phyloP scores from a whole-genome alignment of 2,797 vertebrate species.

The Pseudomugil gertrudae region DNA sequence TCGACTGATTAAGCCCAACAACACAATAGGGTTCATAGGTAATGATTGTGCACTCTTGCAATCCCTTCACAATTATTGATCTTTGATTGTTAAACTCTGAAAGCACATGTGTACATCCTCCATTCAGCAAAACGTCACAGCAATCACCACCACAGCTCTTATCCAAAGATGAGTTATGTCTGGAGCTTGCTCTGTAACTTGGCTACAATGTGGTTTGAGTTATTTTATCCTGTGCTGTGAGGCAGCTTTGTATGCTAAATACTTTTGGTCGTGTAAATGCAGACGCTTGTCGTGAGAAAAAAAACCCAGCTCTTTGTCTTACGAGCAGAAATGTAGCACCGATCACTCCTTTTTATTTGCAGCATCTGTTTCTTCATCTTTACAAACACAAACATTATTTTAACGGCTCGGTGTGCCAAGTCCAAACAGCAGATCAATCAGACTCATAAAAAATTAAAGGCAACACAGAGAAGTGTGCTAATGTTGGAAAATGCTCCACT shows the following conservation, averaged over 20 bases:
- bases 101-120: slow-evolving; percentile 77
- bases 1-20: slow-evolving; percentile 80
- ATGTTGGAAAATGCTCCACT: slow-evolving; percentile 57
- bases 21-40: slow-evolving; percentile 83
- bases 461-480: slow-evolving; percentile 60
- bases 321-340: slow-evolving; percentile 20
- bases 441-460: slow-evolving; percentile 73
- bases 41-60: slow-evolving; percentile 85
- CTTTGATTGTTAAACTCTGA: slow-evolving; percentile 80
- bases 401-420: slow-evolving; percentile 58
- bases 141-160: slow-evolving; percentile 48
- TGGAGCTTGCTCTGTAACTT: slow-evolving; percentile 42
- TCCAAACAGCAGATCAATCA: slow-evolving; percentile 70
- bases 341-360: slow-evolving; percentile 26
- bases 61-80: slow-evolving; percentile 86
- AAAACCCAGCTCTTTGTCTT: slow-evolving; percentile 46
- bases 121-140: slow-evolving; percentile 62
- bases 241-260: slow-evolving; percentile 46
- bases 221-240: slow-evolving; percentile 18
- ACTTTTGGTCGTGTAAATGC: slow-evolving; percentile 1
- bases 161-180: slow-evolving; percentile 54
- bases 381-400: slow-evolving; percentile 69
- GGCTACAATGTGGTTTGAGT: slow-evolving; percentile 30
- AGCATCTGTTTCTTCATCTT: slow-evolving; percentile 50
- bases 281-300: slow-evolving; percentile 13